phyloP scores from a whole-genome alignment of 2,888 invertebrate species.

The Eupithecia pulchellata region DNA sequence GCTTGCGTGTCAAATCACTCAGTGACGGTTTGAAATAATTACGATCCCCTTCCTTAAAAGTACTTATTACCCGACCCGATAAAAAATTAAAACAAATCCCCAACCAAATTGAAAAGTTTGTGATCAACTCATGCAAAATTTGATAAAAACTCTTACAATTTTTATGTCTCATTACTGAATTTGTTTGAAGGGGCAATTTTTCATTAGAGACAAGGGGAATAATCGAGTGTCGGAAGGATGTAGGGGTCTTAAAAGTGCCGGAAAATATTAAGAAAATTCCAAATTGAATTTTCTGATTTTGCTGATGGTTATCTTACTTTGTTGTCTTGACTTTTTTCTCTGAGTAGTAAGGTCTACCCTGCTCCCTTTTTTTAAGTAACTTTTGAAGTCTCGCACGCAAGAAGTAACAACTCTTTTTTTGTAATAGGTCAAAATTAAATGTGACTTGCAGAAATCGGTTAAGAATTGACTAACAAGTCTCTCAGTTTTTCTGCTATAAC shows the following conservation, averaged over 20 bases:
- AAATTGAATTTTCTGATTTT: conserved; percentile 17
- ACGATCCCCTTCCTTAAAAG: not conserved
- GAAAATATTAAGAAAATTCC: conserved; percentile 12
- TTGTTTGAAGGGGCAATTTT: conserved; percentile 45
- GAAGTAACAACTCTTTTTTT: not conserved
- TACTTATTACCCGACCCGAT: not conserved
- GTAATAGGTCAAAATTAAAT: not conserved
- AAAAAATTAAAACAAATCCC: conserved; percentile 23
- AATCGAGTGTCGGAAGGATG: conserved; percentile 30
- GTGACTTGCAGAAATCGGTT: not conserved
- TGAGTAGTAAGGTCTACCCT: not conserved
- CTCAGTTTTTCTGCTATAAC: not conserved
- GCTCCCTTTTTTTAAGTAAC: not conserved
- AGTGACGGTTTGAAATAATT: not conserved
- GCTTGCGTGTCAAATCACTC: not conserved
- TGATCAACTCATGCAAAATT: conserved; percentile 37
- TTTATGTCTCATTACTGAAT: conserved; percentile 46
- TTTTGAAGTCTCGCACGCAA: not conserved
- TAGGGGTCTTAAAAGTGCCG: conserved; percentile 21
- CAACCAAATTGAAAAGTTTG: conserved; percentile 34
- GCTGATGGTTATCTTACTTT: not conserved
- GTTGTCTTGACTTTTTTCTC: not conserved
- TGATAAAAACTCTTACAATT: conserved; percentile 41
- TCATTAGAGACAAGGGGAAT: conserved; percentile 46
- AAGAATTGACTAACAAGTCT: not conserved